These are phyloP conservation scores for Sarcophilus harrisii DNA, from an alignment of 2,797 vertebrate genomes.

Conservation along the genomic window DNA sequence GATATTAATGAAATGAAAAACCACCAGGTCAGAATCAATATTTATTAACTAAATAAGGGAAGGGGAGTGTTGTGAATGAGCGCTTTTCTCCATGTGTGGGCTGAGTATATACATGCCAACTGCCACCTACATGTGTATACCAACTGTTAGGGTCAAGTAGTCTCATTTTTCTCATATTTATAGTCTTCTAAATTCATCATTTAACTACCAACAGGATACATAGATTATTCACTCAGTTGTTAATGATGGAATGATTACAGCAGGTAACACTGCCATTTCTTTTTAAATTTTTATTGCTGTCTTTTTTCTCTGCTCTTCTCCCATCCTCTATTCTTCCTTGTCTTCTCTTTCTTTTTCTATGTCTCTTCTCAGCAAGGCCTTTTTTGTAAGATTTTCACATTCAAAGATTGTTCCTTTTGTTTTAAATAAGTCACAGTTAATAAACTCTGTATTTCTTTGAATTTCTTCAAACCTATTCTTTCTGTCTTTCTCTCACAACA, in stretches of 20 bases:
- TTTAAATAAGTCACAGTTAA: background rate
- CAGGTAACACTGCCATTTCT: slow-evolving; percentile 55
- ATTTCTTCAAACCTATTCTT: background rate
- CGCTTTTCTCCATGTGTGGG: slow-evolving; percentile 51
- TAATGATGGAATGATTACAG: slow-evolving; percentile 66
- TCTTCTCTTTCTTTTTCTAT: slow-evolving; percentile 32
- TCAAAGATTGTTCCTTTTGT: slow-evolving; percentile 49
- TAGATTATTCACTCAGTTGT: slow-evolving; percentile 62
- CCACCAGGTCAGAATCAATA: slow-evolving; percentile 81
- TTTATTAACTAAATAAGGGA: slow-evolving; percentile 80
- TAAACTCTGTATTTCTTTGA: slow-evolving; percentile 28
- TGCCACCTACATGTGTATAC: slow-evolving; percentile 70
- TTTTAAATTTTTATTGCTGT: slow-evolving; percentile 61
- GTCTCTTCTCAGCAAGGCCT: slow-evolving; percentile 55
- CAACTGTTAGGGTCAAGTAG: slow-evolving; percentile 69
- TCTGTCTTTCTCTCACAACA: background rate
- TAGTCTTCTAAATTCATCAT: slow-evolving; percentile 75
- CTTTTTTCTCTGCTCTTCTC: background rate
- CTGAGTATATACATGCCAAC: slow-evolving; percentile 64
- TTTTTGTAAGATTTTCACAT: slow-evolving; percentile 53
- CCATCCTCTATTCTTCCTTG: background rate
- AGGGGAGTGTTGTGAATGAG: slow-evolving; percentile 55
- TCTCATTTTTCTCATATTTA: slow-evolving; percentile 76
- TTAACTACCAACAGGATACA: slow-evolving; percentile 42
- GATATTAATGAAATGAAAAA: slow-evolving; percentile 71